phyloP scores from a whole-genome alignment of 2,113 vertebrate species.

The Rhagologus leucostigma region DNA sequence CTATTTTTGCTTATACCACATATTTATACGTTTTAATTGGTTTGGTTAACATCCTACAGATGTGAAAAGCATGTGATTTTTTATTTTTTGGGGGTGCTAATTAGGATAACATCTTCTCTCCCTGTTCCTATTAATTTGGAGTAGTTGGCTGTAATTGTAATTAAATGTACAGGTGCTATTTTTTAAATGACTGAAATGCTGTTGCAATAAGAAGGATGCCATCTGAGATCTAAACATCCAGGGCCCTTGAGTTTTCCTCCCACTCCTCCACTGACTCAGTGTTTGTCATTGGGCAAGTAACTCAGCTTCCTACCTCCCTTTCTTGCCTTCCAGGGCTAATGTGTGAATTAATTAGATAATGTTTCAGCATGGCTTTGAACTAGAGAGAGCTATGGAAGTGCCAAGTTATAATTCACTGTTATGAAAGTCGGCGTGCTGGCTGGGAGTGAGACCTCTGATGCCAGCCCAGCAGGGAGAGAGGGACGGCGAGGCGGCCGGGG shows the following conservation, averaged over 20 bases:
- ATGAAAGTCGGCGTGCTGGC: background rate
- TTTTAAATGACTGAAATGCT: background rate
- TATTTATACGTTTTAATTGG: background rate
- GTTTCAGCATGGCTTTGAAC: slow-evolving; percentile 6
- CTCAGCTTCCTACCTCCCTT: background rate
- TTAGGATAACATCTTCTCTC: background rate
- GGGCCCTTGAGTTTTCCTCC: slow-evolving; percentile 16
- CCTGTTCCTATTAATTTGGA: background rate
- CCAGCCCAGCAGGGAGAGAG: background rate
- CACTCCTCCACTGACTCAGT: slow-evolving; percentile 34
- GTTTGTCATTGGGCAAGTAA: slow-evolving; percentile 2
- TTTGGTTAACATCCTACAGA: background rate
- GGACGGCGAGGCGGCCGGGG: fast-evolving
- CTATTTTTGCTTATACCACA: background rate
- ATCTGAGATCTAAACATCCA: background rate
- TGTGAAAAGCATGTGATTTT: background rate
- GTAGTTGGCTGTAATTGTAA: background rate
- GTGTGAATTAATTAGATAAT: slow-evolving; percentile 42
- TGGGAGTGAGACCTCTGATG: background rate
- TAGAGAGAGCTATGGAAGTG: background rate
- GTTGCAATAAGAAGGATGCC: background rate
- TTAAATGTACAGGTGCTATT: background rate
- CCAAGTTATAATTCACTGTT: slow-evolving; percentile 28
- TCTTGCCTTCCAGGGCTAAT: slow-evolving; percentile 25
- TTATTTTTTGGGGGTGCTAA: background rate